Conservation (phyloP, 2,113 vertebrate species). For the Toxostoma redivivum region DNA sequence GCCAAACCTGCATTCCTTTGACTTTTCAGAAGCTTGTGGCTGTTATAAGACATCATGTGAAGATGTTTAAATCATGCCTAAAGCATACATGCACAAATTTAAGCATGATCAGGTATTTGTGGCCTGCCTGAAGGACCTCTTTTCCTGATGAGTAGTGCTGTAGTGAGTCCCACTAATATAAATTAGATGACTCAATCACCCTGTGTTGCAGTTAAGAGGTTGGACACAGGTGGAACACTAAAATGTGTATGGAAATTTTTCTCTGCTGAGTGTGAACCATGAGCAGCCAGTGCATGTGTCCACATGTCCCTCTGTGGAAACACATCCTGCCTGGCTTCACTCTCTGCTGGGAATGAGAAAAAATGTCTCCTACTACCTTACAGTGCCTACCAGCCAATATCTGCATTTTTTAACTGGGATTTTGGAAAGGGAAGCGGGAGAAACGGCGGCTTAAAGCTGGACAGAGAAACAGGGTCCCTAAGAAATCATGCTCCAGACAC, state of each 20-base stretch:
- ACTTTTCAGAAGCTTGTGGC: neutral
- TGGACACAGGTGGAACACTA: conserved; percentile 8
- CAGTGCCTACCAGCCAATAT: neutral
- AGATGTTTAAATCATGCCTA: neutral
- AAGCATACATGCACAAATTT: neutral
- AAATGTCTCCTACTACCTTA: neutral
- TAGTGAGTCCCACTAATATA: neutral
- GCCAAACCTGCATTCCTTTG: neutral
- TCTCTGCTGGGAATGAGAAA: neutral
- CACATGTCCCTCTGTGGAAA: neutral
- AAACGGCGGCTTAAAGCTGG: neutral
- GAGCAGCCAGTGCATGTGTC: neutral
- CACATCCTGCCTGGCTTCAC: neutral
- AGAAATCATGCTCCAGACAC: neutral
- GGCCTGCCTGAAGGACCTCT: neutral
- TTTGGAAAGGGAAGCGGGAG: neutral
- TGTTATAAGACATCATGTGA: neutral
- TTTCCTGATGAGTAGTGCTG: neutral
- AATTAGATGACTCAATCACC: neutral
- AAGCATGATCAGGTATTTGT: neutral
- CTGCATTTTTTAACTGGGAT: neutral
- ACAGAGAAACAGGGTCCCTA: neutral
- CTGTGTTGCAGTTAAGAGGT: neutral
- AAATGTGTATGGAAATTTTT: conserved; percentile 20
- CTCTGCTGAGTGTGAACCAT: neutral